Conservation (phyloP, 2,888 invertebrate genomes). For the Nebria brevicollis region DNA sequence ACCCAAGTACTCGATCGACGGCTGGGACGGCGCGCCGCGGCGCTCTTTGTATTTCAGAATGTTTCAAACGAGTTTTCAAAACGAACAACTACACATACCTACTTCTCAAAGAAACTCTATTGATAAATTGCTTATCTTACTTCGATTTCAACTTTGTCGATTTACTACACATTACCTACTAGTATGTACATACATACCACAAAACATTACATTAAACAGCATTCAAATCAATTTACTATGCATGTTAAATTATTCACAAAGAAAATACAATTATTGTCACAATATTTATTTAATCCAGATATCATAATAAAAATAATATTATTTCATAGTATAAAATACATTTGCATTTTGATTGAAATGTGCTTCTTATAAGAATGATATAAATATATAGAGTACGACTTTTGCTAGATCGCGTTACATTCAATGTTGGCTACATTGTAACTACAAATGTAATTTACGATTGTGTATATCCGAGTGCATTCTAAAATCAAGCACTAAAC, state of each 20-base stretch:
- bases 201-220: no score
- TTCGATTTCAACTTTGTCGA: slow-evolving; percentile 21
- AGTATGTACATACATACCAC: no score
- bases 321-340: no score
- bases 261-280: no score
- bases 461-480: slow-evolving; percentile 21
- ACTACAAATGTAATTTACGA: slow-evolving; percentile 40
- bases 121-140: background rate
- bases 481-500: slow-evolving; percentile 35
- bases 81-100: background rate
- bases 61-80: background rate
- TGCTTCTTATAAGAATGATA: no score
- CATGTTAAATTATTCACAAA: no score
- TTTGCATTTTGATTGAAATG: no score
- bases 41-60: background rate
- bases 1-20: background rate
- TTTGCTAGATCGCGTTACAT: no score
- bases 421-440: slow-evolving; percentile 11
- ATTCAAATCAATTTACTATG: no score
- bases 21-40: background rate
- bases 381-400: no score
- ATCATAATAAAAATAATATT: no score
- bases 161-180: background rate
- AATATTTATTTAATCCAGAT: no score
- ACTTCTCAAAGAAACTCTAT: background rate